These are phyloP conservation scores for Chloroclystis v-ata DNA, from an alignment of 2,888 invertebrate species.

Conservation along the genomic window DNA sequence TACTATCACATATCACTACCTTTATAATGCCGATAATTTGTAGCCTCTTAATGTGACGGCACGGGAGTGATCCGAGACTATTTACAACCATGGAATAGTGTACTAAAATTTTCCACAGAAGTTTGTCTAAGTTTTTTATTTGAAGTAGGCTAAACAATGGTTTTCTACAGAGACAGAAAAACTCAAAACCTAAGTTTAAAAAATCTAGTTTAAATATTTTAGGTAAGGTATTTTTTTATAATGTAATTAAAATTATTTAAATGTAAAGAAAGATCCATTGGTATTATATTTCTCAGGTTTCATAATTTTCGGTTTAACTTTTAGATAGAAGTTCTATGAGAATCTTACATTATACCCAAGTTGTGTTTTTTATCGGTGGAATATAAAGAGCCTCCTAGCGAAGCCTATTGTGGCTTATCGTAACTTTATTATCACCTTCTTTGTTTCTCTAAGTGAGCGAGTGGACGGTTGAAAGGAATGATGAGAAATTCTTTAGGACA, in stretches of 20 bases:
- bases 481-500: slow-evolving; percentile 25
- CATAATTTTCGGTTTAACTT: too few species aligned
- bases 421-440: slow-evolving; percentile 65
- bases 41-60: background rate
- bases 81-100: too few species aligned
- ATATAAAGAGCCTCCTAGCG: slow-evolving; percentile 16
- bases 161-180: too few species aligned
- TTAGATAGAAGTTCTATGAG: too few species aligned
- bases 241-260: too few species aligned
- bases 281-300: too few species aligned
- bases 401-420: slow-evolving; percentile 24
- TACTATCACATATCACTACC: slow-evolving; percentile 63
- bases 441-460: slow-evolving; percentile 42
- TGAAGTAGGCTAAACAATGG: too few species aligned
- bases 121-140: background rate
- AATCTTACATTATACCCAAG: background rate
- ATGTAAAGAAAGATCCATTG: too few species aligned
- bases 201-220: too few species aligned
- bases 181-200: too few species aligned
- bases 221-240: too few species aligned
- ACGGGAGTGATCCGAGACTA: background rate
- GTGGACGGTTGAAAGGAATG: slow-evolving; percentile 23
- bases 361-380: slow-evolving; percentile 20
- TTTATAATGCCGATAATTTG: slow-evolving; percentile 63
- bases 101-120: too few species aligned